These are phyloP conservation scores for Glyphotaelius pellucidus DNA, from an alignment of 2,888 invertebrate species.

Conservation along the genomic window DNA sequence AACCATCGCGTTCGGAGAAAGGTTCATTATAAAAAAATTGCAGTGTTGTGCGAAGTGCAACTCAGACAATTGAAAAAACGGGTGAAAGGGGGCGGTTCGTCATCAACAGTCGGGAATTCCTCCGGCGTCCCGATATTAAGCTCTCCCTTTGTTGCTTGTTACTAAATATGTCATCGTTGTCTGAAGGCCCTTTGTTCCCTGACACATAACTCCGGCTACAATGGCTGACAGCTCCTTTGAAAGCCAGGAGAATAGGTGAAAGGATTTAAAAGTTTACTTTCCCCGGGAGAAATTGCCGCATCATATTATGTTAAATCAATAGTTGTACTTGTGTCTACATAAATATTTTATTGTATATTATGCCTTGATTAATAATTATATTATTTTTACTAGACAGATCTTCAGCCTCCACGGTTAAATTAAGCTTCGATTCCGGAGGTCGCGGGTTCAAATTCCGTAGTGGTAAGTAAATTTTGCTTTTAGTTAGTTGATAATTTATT, in stretches of 20 bases:
- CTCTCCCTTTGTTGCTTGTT: constrained; percentile 41
- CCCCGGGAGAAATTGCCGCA: constrained; percentile 19
- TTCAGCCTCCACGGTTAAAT: background rate
- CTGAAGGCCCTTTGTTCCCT: constrained; percentile 40
- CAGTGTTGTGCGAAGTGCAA: background rate
- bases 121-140: constrained; percentile 49
- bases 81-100: constrained; percentile 31
- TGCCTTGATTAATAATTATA: background rate
- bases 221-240: constrained; percentile 33
- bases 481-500: too few relatives aligned
- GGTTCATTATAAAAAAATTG: background rate
- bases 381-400: background rate
- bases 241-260: background rate
- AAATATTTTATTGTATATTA: background rate
- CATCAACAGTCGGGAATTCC: constrained; percentile 23
- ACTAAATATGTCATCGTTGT: constrained; percentile 56
- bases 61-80: background rate
- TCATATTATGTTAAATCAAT: background rate
- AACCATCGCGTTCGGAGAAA: background rate
- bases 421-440: too few relatives aligned
- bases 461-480: too few relatives aligned
- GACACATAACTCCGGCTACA: constrained; percentile 48
- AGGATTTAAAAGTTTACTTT: constrained; percentile 17
- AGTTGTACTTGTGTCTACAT: background rate
- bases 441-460: too few relatives aligned